Base-by-base conservation (phyloP, 2,888 invertebrate genomes). In the Torymus auratus region DNA sequence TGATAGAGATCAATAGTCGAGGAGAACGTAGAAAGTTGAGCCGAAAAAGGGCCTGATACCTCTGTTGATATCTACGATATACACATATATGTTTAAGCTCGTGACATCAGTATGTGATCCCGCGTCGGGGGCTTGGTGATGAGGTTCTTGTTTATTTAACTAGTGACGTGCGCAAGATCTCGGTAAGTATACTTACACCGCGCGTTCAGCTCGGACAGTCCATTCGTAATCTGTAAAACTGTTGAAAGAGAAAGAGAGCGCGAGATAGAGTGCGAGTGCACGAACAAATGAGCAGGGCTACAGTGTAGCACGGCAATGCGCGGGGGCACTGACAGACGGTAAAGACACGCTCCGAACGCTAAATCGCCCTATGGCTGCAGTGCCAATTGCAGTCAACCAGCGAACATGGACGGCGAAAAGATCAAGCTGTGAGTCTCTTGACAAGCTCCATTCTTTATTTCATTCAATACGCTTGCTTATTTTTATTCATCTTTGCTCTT, bases 341-440 rank as follows among this genome's bases (percentile, higher is more conserved):
- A 77, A 78, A 71, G 28, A 61, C 65, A 65, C 53, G 7, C 41
- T 0, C 28, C 23, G 23, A 23, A 58, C 15, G 58, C 53, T 64
- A 64, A 80, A 78, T 84, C 62, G 64, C 65, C 81, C 82, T 80
- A 80, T 67, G 60, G 62, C 72, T 78, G 58, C 70, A 58, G 74
- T 50, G 23, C 55, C 62, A 58, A 74, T 74, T 50, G 56, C 78
- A 80, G 58, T 80, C 52, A 50, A 60, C 70, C 60, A 70, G 15
- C 62, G 77, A 81, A 86, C 85, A 89, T 89, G 89, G 87, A 88
- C 84, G 88, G 88, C 83, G 90, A 90, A 83, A 89, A 86, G 83
- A 87, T 89, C 79, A 89, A 87, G 71, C 86, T 90, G 90, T 90
- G 86, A 89, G 90, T 90, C 20, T 2, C 11, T 11, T 61, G 7